These are phyloP conservation scores for Drosophila murphyi DNA, from an alignment of 1,140 invertebrate species.

Conservation along the genomic window DNA sequence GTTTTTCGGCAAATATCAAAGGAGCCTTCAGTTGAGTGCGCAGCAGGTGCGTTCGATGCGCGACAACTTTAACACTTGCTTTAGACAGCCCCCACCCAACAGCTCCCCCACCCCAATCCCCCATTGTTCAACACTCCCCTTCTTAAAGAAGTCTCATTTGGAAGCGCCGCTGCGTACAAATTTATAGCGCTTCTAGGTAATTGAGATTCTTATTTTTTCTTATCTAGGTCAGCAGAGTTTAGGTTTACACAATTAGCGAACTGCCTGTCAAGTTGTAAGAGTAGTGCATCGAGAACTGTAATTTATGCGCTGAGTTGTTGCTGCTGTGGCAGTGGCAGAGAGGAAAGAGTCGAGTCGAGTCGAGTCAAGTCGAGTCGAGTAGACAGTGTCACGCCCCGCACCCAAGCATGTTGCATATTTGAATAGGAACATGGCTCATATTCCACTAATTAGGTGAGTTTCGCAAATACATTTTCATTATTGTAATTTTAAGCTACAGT, in stretches of 20 bases:
- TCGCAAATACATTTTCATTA: constrained; percentile 83
- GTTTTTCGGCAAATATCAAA: constrained; percentile 57
- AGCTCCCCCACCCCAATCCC: neutral
- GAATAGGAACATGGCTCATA: constrained; percentile 79
- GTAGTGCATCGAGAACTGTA: constrained; percentile 1
- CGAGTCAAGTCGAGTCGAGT: neutral
- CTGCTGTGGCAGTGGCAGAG: neutral
- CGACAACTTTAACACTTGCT: constrained; percentile 73
- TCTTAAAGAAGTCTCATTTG: neutral
- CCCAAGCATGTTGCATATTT: constrained; percentile 72
- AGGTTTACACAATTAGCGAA: neutral
- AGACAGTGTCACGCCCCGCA: constrained; percentile 23
- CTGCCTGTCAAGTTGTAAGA: neutral
- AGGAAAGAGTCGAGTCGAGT: neutral
- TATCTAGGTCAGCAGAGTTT: neutral
- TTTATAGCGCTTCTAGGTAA: constrained; percentile 60
- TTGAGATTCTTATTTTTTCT: constrained; percentile 43
- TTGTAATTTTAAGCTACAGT: constrained; percentile 71
- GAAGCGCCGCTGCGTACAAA: constrained; percentile 38
- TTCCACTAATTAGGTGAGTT: constrained; percentile 81
- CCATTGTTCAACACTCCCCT: neutral
- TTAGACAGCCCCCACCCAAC: neutral
- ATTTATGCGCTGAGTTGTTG: neutral
- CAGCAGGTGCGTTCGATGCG: constrained; percentile 66
- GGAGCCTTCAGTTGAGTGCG: constrained; percentile 27